Evolutionary conservation across 2,888 invertebrate species (phyloP).

Genomic region (Epistrophella euchroma): DNA sequence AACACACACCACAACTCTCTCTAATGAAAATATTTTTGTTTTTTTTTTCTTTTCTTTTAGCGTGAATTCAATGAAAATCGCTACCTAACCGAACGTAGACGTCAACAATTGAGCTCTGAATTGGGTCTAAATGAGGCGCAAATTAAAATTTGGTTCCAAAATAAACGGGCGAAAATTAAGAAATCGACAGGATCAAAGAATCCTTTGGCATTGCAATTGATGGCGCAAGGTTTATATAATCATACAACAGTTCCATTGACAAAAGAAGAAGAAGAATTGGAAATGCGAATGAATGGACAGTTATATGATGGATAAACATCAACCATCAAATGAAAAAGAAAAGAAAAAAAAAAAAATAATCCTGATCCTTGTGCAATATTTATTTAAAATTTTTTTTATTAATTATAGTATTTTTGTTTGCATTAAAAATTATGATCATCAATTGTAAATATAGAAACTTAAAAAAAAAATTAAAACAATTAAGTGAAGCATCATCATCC

Average conservation of each 20-base stretch:
- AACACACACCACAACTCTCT: slow-evolving; percentile 50
- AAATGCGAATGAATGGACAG: slow-evolving; percentile 85
- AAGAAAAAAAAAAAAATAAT: background rate
- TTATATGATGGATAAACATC: slow-evolving; percentile 77
- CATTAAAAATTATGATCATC: background rate
- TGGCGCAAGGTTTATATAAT: slow-evolving; percentile 97
- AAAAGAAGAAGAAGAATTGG: slow-evolving; percentile 89
- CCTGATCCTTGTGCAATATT: slow-evolving; percentile 75
- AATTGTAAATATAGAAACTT: slow-evolving; percentile 40
- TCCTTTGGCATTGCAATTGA: slow-evolving; percentile 93
- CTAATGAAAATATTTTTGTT: slow-evolving; percentile 34
- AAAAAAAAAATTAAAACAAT: background rate
- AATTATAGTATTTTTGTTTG: background rate
- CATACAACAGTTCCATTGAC: slow-evolving; percentile 91
- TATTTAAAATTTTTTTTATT: slow-evolving; percentile 35
- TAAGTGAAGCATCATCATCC: slow-evolving; percentile 25
- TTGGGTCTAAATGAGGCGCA: slow-evolving; percentile 97
- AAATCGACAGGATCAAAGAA: slow-evolving; percentile 94
- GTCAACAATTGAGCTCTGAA: slow-evolving; percentile 95
- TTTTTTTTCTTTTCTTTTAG: slow-evolving; percentile 81
- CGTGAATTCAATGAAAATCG: slow-evolving; percentile 97
- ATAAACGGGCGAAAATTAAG: slow-evolving; percentile 98
- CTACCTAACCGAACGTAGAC: slow-evolving; percentile 95
- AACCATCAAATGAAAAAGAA: background rate
- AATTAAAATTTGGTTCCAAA: slow-evolving; percentile 99